Base-by-base conservation (phyloP, 2,888 invertebrate species). In the Rhagonycha lutea region DNA sequence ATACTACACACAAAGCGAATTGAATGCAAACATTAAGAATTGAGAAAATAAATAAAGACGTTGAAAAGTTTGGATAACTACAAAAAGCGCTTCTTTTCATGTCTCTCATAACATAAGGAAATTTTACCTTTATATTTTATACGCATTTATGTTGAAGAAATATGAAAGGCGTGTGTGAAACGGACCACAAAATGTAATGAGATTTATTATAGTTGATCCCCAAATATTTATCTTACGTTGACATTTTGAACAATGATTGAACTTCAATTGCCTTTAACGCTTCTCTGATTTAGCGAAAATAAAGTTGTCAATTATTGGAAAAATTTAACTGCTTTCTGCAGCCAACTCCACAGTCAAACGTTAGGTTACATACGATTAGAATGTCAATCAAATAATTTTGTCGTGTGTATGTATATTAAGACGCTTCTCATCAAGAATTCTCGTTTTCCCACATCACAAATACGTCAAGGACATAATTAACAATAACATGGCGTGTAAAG, bases 181-280 rank as follows among this genome's bases (percentile, higher is more conserved):
- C 81, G 82, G 79, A 83, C 83, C 83, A 82, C 83, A 83, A 81
- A 82, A 80, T 81, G 83, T 83, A 83, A 83, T 83, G 83, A 83
- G 83, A 83, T 83, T 83, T 83, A 83, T 83, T 83, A 83, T 80
- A 80, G 80, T 75, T 79, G 76, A 79, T 82, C 80, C 81, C 82
- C 81, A 82, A 83, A 83, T 83, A 83, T 83, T 83, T 83, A 83
- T 83, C 82, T 81, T 81, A 77, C 79, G 80, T 79, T 82, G 83
- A 83, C 82, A 70, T 76, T 60, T 78, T 47, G 65, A 72, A 81
- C 79, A 80, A 82, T 80, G 73, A 75, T 72, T 60, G 70, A 63
- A 68, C 62, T 75, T 77, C 67, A 70, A 70, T 74, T 76, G 76
- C 73, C 62, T 76, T 73, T 60, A 70, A 69, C 67, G 67, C 62